Evolutionary conservation across 2,888 invertebrate genomes (phyloP), one percentile per base, ranked within the genome.

Genomic region (Pollenia amentaria): DNA sequence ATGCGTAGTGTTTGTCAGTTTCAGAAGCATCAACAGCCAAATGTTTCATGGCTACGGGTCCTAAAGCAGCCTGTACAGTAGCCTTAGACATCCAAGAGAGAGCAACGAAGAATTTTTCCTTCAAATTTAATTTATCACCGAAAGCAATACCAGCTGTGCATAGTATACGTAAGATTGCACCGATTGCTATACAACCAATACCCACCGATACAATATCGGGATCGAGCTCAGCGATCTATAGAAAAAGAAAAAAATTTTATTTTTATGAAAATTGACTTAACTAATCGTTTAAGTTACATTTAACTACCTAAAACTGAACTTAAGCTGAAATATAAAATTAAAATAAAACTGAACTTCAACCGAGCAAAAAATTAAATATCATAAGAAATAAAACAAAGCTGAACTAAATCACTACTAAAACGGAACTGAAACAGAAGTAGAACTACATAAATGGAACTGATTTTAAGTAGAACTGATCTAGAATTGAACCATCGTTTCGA

Each of bases 31-130:
- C 92, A 65, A 90, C 91, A 81, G 90, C 92, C 0, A 97, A 94
- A 85, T 95, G 94, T 89, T 96, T 96, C 44, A 97, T 92, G 0
- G 96, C 95, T 2, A 96, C 96, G 0, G 97, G 97, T 0, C 96
- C 97, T 53, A 98, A 93, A 0, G 97, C 97, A 29, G 97, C 97
- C 95, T 98, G 99, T 0, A 99, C 99, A n/a, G 99, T 99, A 8
- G 99, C 99, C 94, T 99, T 99, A 2, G 99, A 97, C 96, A 99
- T 97, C 97, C 98, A 98, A 0, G 98, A 95, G 7, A 99, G 93
- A 0, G 98, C 96, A 16, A 98, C 96, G 92, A 99, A 99, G 87
- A 98, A 94, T 87, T 97, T 97, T 92, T 99, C 99, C 92, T 96
- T 98, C 88, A 96, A 94, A 93, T 97, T 98, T 72, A 99, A 94